Evolutionary conservation across 2,797 vertebrate species (phyloP).

Genomic region (Trachurus trachurus): DNA sequence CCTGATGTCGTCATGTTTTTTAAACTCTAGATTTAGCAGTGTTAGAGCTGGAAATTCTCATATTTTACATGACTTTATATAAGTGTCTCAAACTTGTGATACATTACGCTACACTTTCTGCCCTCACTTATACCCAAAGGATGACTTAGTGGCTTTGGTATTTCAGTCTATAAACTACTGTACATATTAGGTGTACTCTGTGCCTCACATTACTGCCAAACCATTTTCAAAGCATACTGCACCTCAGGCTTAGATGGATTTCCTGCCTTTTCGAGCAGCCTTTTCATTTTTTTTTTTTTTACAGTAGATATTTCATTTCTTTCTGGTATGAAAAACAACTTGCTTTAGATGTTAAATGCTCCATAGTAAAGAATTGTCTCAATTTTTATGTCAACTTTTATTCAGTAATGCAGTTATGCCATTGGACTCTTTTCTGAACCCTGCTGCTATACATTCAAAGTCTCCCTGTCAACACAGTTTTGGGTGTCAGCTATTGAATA

Average conservation of each 20-base stretch:
- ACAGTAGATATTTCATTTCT: neutral
- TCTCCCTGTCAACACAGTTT: neutral
- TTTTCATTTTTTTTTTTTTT: neutral
- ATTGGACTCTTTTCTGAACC: neutral
- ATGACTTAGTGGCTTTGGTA: neutral
- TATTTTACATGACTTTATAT: neutral
- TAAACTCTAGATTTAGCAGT: neutral
- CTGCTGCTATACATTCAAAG: neutral
- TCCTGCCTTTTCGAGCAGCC: neutral
- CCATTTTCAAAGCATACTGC: neutral
- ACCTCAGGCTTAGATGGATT: neutral
- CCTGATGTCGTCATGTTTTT: neutral
- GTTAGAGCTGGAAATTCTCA: neutral
- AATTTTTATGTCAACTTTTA: neutral
- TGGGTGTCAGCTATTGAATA: neutral
- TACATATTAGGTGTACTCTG: neutral
- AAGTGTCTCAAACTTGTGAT: conserved; percentile 15
- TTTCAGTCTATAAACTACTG: neutral
- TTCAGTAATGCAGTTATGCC: neutral
- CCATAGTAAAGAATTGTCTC: neutral
- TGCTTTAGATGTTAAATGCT: neutral
- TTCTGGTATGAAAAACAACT: neutral
- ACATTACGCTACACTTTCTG: neutral
- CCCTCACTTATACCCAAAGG: neutral
- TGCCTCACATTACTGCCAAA: neutral